Percentiles rank a stretch among this genome's conserved stretches.
Conservation (phyloP, 2,113 vertebrate genomes). For the Reinhardtius hippoglossoides region DNA sequence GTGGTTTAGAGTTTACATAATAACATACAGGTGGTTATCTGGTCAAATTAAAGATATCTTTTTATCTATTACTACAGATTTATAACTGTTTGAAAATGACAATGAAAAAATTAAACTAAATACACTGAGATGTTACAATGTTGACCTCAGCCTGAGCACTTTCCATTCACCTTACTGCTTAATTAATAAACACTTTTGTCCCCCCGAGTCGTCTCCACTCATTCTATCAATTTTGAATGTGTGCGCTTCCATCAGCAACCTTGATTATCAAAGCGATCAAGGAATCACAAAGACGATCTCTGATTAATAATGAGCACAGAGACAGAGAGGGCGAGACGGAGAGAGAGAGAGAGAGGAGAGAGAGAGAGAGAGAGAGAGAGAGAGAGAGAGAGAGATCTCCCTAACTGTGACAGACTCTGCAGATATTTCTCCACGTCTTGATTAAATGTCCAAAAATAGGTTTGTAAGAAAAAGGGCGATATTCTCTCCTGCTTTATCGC, state of each 20-base stretch:
- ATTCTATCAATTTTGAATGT: conserved; percentile 60
- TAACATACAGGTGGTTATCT: no score
- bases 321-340: conserved; percentile 10
- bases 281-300: conserved; percentile 60
- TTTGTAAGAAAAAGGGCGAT: background rate
- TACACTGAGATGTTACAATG: background rate
- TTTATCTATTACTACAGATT: no score
- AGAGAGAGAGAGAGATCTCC: background rate
- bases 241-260: conserved; percentile 59
- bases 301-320: conserved; percentile 67
- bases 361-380: conserved; percentile 1
- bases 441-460: conserved; percentile 32
- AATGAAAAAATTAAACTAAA: no score
- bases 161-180: conserved; percentile 56
- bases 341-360: background rate
- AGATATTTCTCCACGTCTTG: conserved; percentile 25
- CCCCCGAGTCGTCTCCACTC: conserved; percentile 49
- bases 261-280: conserved; percentile 73
- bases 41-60: no score
- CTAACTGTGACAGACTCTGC: conserved; percentile 37
- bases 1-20: no score
- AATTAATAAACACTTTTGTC: conserved; percentile 68
- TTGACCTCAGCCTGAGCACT: conserved; percentile 19
- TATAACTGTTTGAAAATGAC: no score
- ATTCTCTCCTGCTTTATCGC: no score